Evolutionary conservation across 2,113 vertebrate species (phyloP).

Genomic region (Chloebia gouldiae): DNA sequence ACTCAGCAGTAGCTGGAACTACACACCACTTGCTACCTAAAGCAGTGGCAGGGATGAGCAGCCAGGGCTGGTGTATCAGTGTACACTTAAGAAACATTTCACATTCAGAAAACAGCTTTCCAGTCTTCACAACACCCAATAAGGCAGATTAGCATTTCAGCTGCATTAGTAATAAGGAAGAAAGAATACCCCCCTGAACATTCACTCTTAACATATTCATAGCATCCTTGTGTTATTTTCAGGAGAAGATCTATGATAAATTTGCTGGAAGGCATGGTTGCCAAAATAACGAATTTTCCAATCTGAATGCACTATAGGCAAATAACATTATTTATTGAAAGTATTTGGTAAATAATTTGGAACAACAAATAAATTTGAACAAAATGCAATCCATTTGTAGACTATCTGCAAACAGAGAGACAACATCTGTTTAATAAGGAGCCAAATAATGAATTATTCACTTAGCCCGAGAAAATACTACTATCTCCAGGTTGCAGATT

Average conservation of each 20-base stretch:
- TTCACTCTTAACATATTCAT: not conserved
- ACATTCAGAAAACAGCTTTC: not conserved
- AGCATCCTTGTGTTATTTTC: not conserved
- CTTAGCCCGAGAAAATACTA: not conserved
- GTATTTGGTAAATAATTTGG: constrained; percentile 10
- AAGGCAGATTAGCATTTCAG: not conserved
- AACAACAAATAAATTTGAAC: constrained; percentile 33
- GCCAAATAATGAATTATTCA: constrained; percentile 30
- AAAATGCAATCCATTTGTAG: not conserved
- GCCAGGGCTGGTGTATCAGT: not conserved
- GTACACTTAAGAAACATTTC: not conserved
- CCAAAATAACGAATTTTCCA: not conserved
- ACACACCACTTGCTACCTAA: not conserved
- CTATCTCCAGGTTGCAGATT: constrained; percentile 5
- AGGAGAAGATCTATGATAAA: not conserved
- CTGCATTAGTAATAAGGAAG: not conserved
- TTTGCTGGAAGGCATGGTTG: not conserved
- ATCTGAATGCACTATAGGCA: not conserved
- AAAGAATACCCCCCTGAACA: not conserved
- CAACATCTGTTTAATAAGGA: constrained; percentile 26
- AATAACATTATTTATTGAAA: constrained; percentile 19
- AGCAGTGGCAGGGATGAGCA: not conserved
- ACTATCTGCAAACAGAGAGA: not conserved
- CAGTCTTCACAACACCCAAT: not conserved
- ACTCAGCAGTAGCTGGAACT: not conserved